These are phyloP conservation scores for Calycopis cecrops DNA, from an alignment of 1,140 invertebrate species.

Conservation along the genomic window DNA sequence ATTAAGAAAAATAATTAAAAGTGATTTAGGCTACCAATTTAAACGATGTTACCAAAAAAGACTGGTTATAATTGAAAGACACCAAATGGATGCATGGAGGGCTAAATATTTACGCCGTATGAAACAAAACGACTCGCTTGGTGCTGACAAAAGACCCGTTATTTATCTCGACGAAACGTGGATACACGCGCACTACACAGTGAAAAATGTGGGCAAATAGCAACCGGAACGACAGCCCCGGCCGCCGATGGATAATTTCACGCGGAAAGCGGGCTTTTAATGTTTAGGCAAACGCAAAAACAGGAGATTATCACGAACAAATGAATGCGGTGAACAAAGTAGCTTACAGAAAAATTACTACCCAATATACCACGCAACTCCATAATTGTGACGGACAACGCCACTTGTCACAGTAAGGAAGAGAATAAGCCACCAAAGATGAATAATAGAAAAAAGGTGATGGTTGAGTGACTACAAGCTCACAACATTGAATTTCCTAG, in stretches of 20 bases:
- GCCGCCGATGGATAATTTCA: too few species aligned
- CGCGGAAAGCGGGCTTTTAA: neutral
- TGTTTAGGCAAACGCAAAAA: constrained; percentile 25
- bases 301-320: constrained; percentile 25
- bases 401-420: neutral
- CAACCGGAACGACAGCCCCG: too few species aligned
- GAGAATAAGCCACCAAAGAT: constrained; percentile 10
- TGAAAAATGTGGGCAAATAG: too few species aligned
- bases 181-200: too few species aligned
- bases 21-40: too few species aligned
- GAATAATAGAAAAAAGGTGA: constrained; percentile 17
- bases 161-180: too few species aligned
- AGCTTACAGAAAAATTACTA: constrained; percentile 23
- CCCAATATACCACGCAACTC: constrained; percentile 22
- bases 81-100: constrained; percentile 15
- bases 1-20: too few species aligned
- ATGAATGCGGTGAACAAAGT: constrained; percentile 29
- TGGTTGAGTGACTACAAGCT: constrained; percentile 18
- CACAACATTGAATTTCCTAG: constrained; percentile 13
- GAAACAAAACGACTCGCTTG: too few species aligned
- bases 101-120: too few species aligned
- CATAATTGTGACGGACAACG: neutral
- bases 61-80: constrained; percentile 16
- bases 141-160: too few species aligned
- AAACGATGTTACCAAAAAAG: too few species aligned